Base-by-base conservation (phyloP, 2,113 vertebrate species). In the Sigmodon hispidus region DNA sequence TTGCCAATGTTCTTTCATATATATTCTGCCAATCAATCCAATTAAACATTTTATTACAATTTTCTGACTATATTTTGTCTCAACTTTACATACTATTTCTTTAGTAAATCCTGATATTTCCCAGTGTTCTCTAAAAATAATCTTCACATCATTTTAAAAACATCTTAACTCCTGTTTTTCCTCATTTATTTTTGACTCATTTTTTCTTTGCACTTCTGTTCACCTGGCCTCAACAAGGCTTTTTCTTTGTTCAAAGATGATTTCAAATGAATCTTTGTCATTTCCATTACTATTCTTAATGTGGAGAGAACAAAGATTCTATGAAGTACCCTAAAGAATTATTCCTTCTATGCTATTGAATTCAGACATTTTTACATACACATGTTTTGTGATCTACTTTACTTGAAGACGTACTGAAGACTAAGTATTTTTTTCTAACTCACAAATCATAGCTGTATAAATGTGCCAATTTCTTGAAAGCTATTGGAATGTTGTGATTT, bases 141-240 rank as follows among this genome's bases (percentile, higher is more conserved):
- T 67, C 0, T 89, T 83, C 2, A 13, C 1, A 65, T 72, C 4
- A 89, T 50, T 90, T 69, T 50, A 48, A 88, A 29, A 21, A 48
- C 6, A 26, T 45, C 2, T 24, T 72, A 1, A 13, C 29, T 24
- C 11, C 5, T 15, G 36, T n/a, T 6, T 65, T 6, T 89, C 36
- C 13, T 77, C 15, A 36, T 67, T 80, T 24, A 0, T 5, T 13
- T 77, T 61, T 3, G 36, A n/a, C 0, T 2, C 61, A 22, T 36
- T 69, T 0, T 52, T 70, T 70, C 81, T 80, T 22, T 75, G 3
- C 22, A 43, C 52, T 55, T 55, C n/a, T 79, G 17, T n/a, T n/a
- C 0, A 59, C 0, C 1, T 79, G 0, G 65, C 45, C 12, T 3
- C 22, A 1, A 3, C 7, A 55, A 10, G 17, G 0, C 2, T 61